Conservation (phyloP, 1,140 invertebrate species). For the Trialeurodes vaporariorum region DNA sequence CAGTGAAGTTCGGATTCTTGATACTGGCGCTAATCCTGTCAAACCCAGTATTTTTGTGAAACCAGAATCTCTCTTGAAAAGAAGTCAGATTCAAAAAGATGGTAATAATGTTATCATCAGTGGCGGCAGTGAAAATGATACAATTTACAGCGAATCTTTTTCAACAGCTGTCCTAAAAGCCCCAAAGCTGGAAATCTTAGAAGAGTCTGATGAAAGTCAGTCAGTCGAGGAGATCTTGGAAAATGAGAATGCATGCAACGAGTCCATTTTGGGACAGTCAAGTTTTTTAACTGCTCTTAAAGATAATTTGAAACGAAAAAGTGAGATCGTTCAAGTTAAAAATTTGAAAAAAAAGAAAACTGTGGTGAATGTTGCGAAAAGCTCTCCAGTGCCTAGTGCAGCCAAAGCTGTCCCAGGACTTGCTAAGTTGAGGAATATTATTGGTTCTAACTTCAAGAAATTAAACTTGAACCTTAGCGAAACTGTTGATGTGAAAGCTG, state of each 20-base stretch:
- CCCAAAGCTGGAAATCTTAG: background rate
- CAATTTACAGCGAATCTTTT: background rate
- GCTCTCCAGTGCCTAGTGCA: background rate
- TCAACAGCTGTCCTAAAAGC: background rate
- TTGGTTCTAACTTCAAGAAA: slow-evolving; percentile 45
- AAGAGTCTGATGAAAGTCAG: background rate
- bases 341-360: background rate
- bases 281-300: background rate
- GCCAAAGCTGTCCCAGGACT: slow-evolving; percentile 41
- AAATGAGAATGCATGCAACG: background rate
- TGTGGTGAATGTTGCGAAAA: background rate
- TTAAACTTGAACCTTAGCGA: slow-evolving; percentile 49
- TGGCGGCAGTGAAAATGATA: background rate
- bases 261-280: too few relatives aligned
- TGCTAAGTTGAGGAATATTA: slow-evolving; percentile 40
- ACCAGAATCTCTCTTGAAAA: background rate
- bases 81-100: background rate
- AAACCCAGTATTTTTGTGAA: background rate
- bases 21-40: background rate
- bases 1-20: too few relatives aligned
- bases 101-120: too few relatives aligned
- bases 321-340: background rate
- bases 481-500: slow-evolving; percentile 54
- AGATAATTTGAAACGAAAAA: background rate
- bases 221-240: background rate